These are phyloP conservation scores for Heterotis niloticus DNA, from an alignment of 2,113 vertebrate species.

Conservation along the genomic window DNA sequence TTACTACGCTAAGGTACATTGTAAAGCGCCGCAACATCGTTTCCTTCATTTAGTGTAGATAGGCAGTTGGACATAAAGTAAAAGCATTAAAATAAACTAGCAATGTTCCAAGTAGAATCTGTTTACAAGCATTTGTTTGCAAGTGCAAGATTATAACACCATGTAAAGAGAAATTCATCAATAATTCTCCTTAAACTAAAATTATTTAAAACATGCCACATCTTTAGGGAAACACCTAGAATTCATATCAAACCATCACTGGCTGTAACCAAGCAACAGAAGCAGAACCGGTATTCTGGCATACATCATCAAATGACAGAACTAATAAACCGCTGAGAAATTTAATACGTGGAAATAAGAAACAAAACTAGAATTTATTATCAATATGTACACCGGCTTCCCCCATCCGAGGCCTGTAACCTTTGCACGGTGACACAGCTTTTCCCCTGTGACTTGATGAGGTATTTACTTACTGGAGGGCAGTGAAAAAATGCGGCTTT, in stretches of 20 bases:
- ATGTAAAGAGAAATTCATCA: neutral
- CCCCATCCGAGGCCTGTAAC: neutral
- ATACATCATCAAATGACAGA: constrained; percentile 6
- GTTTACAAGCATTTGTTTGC: too few relatives aligned
- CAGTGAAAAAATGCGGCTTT: too few relatives aligned
- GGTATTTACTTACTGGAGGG: too few relatives aligned
- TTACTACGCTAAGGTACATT: too few relatives aligned
- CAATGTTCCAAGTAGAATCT: too few relatives aligned
- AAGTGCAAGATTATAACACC: neutral
- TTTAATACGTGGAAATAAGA: neutral
- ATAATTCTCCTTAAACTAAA: neutral
- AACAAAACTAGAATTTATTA: neutral
- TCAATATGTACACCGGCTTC: neutral
- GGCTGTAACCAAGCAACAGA: constrained; percentile 26
- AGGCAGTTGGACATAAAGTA: too few relatives aligned
- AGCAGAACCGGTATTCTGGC: neutral
- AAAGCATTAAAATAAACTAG: too few relatives aligned
- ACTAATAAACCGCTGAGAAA: neutral
- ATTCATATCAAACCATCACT: constrained; percentile 4
- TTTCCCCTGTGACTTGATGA: neutral
- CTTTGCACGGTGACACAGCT: constrained; percentile 4
- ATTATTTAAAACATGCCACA: neutral
- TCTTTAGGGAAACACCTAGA: constrained; percentile 14
- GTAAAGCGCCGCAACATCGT: too few relatives aligned
- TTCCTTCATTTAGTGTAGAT: too few relatives aligned